These are phyloP conservation scores for Leptopilina drosophilae DNA, from an alignment of 2,888 invertebrate genomes.

Conservation along the genomic window DNA sequence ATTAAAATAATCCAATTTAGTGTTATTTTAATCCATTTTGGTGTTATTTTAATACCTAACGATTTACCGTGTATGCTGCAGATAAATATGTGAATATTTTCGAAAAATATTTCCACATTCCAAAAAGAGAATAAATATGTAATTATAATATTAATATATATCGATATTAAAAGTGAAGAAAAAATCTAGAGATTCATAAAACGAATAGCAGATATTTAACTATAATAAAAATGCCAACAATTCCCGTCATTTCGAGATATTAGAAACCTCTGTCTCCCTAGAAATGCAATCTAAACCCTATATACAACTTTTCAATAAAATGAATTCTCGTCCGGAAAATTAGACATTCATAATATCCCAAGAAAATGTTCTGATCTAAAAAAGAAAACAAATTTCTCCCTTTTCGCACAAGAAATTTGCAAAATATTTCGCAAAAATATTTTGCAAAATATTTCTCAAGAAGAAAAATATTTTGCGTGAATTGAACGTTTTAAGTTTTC, in stretches of 20 bases:
- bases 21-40: too few relatives aligned
- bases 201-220: not conserved
- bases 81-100: too few relatives aligned
- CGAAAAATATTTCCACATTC: too few relatives aligned
- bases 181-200: too few relatives aligned
- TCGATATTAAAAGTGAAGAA: too few relatives aligned
- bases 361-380: not conserved
- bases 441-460: not conserved
- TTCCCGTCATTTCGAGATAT: not conserved
- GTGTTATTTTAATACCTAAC: too few relatives aligned
- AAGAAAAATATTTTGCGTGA: not conserved
- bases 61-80: too few relatives aligned
- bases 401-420: not conserved
- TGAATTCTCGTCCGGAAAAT: slow-evolving; percentile 2
- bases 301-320: slow-evolving; percentile 1
- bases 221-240: not conserved
- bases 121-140: too few relatives aligned
- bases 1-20: too few relatives aligned
- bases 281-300: slow-evolving; percentile 1
- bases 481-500: not conserved
- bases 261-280: not conserved
- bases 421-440: not conserved
- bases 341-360: slow-evolving; percentile 5
- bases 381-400: not conserved
- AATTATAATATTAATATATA: too few relatives aligned